Evolutionary conservation across 2,113 vertebrate species (phyloP).

Genomic region (Miniopterus natalensis): DNA sequence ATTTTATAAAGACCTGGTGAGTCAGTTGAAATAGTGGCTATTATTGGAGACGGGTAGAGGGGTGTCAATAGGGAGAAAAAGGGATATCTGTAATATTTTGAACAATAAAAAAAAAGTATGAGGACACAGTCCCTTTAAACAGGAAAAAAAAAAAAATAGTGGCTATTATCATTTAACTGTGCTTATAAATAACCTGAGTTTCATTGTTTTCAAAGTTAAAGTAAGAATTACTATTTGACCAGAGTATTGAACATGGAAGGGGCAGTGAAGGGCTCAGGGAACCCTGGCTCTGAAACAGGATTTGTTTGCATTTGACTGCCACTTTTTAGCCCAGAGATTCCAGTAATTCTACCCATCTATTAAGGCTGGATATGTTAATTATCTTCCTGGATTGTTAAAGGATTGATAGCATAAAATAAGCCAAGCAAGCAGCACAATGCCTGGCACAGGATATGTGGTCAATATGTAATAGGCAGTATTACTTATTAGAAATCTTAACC

Average conservation of each 20-base stretch:
- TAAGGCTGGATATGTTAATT: not conserved
- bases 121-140: too few relatives aligned
- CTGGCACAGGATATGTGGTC: not conserved
- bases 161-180: not conserved
- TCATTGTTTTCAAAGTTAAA: not conserved
- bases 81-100: too few relatives aligned
- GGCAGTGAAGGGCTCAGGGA: accelerated
- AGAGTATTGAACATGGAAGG: not conserved
- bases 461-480: not conserved
- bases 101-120: too few relatives aligned
- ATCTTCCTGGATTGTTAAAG: not conserved
- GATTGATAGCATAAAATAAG: not conserved
- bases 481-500: not conserved
- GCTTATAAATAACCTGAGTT: not conserved
- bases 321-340: not conserved
- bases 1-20: not conserved
- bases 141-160: too few relatives aligned
- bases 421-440: not conserved
- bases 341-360: not conserved
- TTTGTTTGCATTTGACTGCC: not conserved
- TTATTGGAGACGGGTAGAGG: too few relatives aligned
- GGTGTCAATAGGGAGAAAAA: too few relatives aligned
- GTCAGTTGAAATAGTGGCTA: not conserved
- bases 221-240: not conserved
- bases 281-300: not conserved